Base-by-base conservation (phyloP, 2,797 vertebrate genomes). In the Discoglossus pictus region DNA sequence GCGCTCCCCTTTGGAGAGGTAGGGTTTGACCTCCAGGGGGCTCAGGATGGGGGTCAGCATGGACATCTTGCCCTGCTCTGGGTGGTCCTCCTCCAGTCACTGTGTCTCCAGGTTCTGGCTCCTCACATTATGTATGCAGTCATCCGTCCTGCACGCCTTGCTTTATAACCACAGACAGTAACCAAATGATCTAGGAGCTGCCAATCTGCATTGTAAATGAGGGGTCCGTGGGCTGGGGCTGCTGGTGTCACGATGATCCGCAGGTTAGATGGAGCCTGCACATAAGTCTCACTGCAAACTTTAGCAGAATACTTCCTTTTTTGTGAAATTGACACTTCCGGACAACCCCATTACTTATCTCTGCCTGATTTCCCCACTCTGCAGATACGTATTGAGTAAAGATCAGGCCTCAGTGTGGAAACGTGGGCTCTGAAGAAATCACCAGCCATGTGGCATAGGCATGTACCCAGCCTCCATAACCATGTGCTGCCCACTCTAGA, bases 1-100 rank as follows among this genome's bases (percentile, higher is more conserved):
- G 72, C 94, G 87, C 25, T 97, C 96, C 1, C 97, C 97, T 82
- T 94, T 94, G 46, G 86, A 80, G 60, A 99, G 82, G 71, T 97
- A 96, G 6, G 91, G 84, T 87, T 97, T 96, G 80, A 98, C 88
- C 68, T 86, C 83, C 0, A 88, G 90, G 36, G 87, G 84, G 24
- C 85, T 86, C 71, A 98, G 86, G 34, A 82, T 61, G 18, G 91
- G 89, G 68, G 71, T 88, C 50, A 94, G 88, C 79, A 93, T 86
- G 24, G 89, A 95, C 92, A 97, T 97, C 82, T 74, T 89, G 80
- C 73, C 74, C 60, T 65, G 12, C 54, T 9, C 16, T 58, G 1
- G 10, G 74, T 1, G 35, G n/a, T n/a, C n/a, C n/a, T 38, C 11
- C 59, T 61, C 64, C 18, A 76, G 17, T 51, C 63, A 31, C 72